Base-by-base conservation (phyloP, 1,140 invertebrate species). In the Panagrolaimus sp. region DNA sequence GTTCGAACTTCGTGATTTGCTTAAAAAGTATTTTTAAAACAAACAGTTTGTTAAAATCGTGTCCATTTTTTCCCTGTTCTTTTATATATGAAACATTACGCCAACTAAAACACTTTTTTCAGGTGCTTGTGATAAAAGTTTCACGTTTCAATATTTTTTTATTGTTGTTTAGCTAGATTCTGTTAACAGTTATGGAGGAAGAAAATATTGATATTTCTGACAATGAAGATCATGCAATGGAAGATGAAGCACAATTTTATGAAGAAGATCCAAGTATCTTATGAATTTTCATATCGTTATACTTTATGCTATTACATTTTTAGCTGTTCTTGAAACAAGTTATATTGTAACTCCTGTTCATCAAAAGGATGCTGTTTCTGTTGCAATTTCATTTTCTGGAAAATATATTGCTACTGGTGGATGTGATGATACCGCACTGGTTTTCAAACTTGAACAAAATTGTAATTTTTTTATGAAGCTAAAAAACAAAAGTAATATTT, bases 201-300 rank as follows among this genome's bases (percentile, higher is more conserved):
- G 31, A 38, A 7, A 38, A 38, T 38, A 38, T 38, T 2, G 51
- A 57, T 20, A 5, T 57, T 3, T 20, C 20, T 57, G 51, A 57
- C n/a, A 27, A 57, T 20, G 51, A 57, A 20, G 51, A 9, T n/a
- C 5, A 2, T n/a, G 47, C n/a, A 23, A 27, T 25, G 51, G 51
- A 25, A 14, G 51, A 57, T 1, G 51, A 57, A 5, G 51, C 4
- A 0, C 51, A 57, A 27, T 57, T 57, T 57, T 57, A 57, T 13
- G 51, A 57, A 5, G 51, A 57, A 57, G 51, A 57, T 57, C 51
- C 51, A 20, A 57, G 20, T 16, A n/a, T n/a, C n/a, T 57, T 57
- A 20, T 27, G 51, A 57, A n/a, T 25, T 57, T 20, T 25, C n/a
- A 11, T 13, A 23, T 20, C n/a, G n/a, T n/a, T n/a, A n/a, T n/a